These are phyloP conservation scores for Norana najaformis DNA, from an alignment of 2,888 invertebrate species.

Conservation along the genomic window DNA sequence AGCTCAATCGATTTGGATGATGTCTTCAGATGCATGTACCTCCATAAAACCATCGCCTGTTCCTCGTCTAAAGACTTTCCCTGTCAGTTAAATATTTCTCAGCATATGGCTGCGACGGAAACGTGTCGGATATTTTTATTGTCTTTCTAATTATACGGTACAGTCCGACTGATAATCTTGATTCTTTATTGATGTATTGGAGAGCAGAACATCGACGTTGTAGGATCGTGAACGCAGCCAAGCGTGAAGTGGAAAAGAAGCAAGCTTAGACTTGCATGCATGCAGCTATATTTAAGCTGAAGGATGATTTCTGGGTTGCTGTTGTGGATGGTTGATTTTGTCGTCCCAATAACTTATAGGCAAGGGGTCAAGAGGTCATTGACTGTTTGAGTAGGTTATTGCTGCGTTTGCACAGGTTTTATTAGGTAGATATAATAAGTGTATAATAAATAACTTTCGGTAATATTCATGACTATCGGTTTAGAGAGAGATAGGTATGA, in stretches of 20 bases:
- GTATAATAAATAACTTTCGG: no score
- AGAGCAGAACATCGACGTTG: neutral
- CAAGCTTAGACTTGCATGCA: neutral
- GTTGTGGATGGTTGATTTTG: neutral
- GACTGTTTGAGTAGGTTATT: neutral
- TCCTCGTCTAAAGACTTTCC: neutral
- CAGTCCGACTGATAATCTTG: neutral
- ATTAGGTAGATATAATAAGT: no score
- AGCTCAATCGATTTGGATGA: neutral
- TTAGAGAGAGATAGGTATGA: no score
- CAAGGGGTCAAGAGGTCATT: neutral
- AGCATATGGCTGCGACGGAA: neutral
- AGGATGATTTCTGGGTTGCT: neutral
- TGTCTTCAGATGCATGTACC: neutral
- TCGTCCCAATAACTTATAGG: neutral
- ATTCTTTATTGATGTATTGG: constrained; percentile 5
- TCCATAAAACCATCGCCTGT: neutral
- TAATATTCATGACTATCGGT: no score
- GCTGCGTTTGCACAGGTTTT: no score
- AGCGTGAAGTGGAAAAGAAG: neutral
- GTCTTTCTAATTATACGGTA: neutral
- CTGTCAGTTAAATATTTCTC: constrained; percentile 5
- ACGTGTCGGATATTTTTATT: neutral
- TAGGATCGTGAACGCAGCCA: neutral
- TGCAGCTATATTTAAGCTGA: no score